These are phyloP conservation scores for Cyanoramphus novaezelandiae DNA, from an alignment of 2,113 vertebrate species.

Conservation along the genomic window DNA sequence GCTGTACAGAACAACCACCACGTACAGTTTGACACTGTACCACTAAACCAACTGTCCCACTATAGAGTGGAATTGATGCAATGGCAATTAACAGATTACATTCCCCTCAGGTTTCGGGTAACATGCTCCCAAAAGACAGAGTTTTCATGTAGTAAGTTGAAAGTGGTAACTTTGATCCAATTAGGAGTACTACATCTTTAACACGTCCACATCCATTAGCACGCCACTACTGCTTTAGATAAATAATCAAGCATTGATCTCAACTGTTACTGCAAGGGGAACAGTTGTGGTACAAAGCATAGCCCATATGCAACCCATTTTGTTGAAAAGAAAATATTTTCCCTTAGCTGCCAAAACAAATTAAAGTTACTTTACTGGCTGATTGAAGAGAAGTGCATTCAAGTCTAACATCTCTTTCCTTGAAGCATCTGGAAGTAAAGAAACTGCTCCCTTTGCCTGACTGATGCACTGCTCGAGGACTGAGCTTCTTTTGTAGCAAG, in stretches of 20 bases:
- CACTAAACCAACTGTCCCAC: not conserved
- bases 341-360: conserved; percentile 1
- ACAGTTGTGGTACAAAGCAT: not conserved
- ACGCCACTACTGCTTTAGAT: not conserved
- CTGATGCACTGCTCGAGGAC: not conserved
- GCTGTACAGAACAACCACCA: not conserved
- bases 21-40: not conserved
- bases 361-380: not conserved
- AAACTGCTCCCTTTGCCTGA: not conserved
- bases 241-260: not conserved
- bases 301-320: not conserved
- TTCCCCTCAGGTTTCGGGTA: not conserved
- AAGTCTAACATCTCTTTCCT: not conserved
- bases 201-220: not conserved
- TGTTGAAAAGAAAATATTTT: conserved; percentile 22
- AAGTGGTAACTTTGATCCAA: not conserved
- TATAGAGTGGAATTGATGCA: not conserved
- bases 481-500: not conserved
- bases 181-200: not conserved
- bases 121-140: not conserved
- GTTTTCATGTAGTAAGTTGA: not conserved
- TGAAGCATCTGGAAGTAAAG: not conserved
- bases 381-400: not conserved
- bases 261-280: not conserved
- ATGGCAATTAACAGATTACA: not conserved